phyloP scores from a whole-genome alignment of 2,113 vertebrate species.

The Pica pica region DNA sequence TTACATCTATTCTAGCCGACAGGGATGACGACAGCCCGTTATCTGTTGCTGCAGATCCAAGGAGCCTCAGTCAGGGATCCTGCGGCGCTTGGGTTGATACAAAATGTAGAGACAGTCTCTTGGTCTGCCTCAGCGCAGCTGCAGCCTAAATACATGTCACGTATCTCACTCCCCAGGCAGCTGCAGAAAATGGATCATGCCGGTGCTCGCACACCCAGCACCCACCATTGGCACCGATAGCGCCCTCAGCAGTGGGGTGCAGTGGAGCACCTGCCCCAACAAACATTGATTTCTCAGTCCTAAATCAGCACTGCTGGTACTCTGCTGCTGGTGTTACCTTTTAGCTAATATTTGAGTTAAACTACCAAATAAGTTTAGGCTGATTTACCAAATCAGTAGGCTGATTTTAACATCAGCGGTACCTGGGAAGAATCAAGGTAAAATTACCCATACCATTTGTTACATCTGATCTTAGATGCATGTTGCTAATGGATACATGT shows the following conservation, averaged over 20 bases:
- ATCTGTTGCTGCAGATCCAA: neutral
- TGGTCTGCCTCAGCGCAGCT: neutral
- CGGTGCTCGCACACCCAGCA: accelerated
- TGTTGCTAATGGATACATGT: neutral
- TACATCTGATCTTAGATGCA: neutral
- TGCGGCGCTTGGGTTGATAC: accelerated
- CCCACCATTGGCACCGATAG: accelerated
- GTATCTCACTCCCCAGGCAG: neutral
- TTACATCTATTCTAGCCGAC: neutral
- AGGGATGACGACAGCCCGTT: neutral
- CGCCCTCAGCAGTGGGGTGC: no score
- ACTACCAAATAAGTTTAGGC: neutral
- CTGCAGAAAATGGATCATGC: neutral
- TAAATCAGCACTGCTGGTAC: neutral
- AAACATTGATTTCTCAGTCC: neutral
- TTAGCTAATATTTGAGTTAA: neutral
- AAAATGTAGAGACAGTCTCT: neutral
- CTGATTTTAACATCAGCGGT: neutral
- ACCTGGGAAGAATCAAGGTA: neutral
- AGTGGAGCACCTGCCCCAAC: neutral
- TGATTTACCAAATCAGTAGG: neutral
- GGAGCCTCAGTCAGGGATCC: neutral
- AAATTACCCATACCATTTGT: neutral
- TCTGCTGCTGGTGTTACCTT: neutral
- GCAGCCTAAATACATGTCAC: neutral